Conservation (phyloP, 2,113 vertebrate genomes). For the Mobula birostris region DNA sequence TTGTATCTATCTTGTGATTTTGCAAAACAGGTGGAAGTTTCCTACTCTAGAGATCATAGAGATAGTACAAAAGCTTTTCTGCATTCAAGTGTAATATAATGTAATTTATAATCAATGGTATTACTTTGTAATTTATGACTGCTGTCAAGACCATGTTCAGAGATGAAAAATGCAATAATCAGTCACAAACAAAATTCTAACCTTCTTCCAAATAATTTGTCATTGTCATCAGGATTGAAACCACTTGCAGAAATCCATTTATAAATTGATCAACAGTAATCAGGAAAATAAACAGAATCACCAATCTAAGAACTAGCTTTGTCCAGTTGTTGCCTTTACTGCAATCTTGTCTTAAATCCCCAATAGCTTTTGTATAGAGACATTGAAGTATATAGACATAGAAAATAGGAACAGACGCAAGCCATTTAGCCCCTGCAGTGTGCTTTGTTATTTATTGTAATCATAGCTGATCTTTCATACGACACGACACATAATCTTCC, state of each 20-base stretch:
- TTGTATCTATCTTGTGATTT: conserved; percentile 7
- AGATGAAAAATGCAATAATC: neutral
- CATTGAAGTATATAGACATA: too few species aligned
- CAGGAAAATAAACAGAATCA: neutral
- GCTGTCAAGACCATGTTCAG: neutral
- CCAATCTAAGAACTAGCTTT: neutral
- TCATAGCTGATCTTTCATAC: too few species aligned
- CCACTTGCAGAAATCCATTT: neutral
- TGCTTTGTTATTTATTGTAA: too few species aligned
- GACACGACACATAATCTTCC: too few species aligned
- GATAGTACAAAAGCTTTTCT: conserved; percentile 13
- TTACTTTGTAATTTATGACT: neutral
- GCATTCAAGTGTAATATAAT: neutral
- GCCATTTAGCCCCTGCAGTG: too few species aligned
- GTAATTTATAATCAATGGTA: neutral
- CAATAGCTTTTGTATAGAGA: too few species aligned
- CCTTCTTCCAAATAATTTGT: neutral
- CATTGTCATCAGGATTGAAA: neutral
- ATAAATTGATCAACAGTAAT: neutral
- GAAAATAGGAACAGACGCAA: too few species aligned
- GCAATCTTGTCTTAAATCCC: neutral
- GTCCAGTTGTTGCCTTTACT: neutral
- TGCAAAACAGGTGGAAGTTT: neutral
- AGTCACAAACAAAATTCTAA: neutral
- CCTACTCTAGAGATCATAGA: neutral